Conservation (phyloP, 2,888 invertebrate species). For the Eugnorisma glareosa region DNA sequence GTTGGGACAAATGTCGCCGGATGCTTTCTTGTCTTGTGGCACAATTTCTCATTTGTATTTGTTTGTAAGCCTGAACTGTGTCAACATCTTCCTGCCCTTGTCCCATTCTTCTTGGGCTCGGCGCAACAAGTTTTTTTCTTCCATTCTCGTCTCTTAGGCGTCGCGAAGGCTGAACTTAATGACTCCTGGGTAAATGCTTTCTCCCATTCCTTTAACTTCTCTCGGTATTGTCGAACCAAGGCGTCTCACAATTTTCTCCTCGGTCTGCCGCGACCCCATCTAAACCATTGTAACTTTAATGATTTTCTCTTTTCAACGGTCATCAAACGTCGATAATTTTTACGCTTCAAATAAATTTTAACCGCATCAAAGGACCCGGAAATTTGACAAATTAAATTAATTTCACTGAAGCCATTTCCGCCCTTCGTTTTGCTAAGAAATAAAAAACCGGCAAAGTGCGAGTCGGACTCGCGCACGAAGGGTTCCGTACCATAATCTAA, state of each 20-base stretch:
- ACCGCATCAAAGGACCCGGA: constrained; percentile 21
- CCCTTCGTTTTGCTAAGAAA: neutral
- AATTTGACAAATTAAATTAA: constrained; percentile 11
- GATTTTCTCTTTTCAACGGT: neutral
- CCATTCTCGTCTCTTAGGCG: neutral
- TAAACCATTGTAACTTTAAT: neutral
- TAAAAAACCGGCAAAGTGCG: too few species aligned
- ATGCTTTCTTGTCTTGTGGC: neutral
- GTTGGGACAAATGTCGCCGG: neutral
- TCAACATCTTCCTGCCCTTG: neutral
- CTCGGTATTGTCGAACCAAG: neutral
- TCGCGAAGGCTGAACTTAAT: neutral
- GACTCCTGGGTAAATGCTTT: neutral
- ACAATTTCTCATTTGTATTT: neutral
- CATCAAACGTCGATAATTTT: neutral
- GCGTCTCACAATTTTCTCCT: neutral
- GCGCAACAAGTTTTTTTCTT: neutral
- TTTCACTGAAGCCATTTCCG: constrained; percentile 2
- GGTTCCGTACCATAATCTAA: too few species aligned
- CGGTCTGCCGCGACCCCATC: neutral
- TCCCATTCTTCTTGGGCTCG: neutral
- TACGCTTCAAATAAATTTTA: neutral
- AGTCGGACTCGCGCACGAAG: too few species aligned
- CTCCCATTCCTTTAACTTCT: neutral
- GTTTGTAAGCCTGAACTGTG: neutral